Base-by-base conservation (phyloP, 2,888 invertebrate species). In the Rhorus exstirpatorius region DNA sequence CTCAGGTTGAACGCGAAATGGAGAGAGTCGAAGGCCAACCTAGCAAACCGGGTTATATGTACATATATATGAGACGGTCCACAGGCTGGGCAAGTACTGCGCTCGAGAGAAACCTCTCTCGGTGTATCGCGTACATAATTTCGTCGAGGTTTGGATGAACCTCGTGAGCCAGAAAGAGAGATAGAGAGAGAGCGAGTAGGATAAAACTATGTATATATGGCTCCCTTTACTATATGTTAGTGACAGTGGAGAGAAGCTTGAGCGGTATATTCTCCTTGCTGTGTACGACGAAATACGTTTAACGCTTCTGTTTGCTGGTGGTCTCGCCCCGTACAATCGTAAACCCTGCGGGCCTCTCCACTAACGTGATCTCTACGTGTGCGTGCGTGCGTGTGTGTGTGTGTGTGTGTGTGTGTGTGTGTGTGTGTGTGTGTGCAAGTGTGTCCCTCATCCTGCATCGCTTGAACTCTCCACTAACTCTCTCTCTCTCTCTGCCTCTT, bases 271-370 rank as follows among this genome's bases (percentile, higher is more conserved):
- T 79, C 46, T 70, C 31, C 60, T 21, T 41, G 12, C 53, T 58
- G 65, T 75, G 41, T 79, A 83, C 79, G 71, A 76, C 83, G 79
- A 79, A 83, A 79, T 83, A 79, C 79, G 83, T 83, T 83, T 83
- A 83, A 67, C 70, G 79, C 83, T 83, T 61, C 79, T 83, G 79
- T 83, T 83, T 79, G 71, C 83, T 31, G 26, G 67, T 58, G 71
- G 71, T 79, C 70, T 58, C 24, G 14, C 63, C 60, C 76, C 17
- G 60, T 72, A 60, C 83, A 72, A 75, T 79, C 71, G 79, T 67
- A 76, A 79, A 79, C 83, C 83, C 83, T 76, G 60, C 79, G 79
- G 83, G 79, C 53, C 71, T 71, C 51, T 17, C 70, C 70, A 44
- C 44, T 67, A 58, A 4, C 61, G 51, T 63, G 38, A 46, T 60